These are phyloP conservation scores for Enteromius paludinosus DNA, from an alignment of 2,797 vertebrate species.

Conservation along the genomic window DNA sequence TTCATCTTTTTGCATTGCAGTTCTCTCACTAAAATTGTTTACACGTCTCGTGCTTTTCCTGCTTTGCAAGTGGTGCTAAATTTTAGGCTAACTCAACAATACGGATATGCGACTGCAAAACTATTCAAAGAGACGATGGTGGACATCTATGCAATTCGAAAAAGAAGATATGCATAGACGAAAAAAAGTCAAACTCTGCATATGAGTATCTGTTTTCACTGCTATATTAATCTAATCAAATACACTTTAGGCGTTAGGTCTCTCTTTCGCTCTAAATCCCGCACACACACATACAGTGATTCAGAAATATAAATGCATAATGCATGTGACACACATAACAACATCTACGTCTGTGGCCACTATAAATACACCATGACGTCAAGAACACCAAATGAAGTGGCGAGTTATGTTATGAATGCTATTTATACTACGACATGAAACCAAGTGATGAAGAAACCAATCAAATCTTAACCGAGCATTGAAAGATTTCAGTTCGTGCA, in stretches of 20 bases:
- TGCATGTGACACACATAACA: constrained; percentile 11
- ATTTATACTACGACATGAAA: constrained; percentile 13
- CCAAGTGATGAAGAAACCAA: not conserved
- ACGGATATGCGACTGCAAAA: not conserved
- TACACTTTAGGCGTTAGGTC: not conserved
- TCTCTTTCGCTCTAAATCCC: not conserved
- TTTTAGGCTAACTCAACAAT: not conserved
- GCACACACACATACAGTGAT: not conserved
- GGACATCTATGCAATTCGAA: not conserved
- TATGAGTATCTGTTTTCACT: too few relatives aligned
- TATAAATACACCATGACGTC: constrained; percentile 42
- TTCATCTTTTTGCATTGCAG: not conserved
- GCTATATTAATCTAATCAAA: not conserved
- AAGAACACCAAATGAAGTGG: constrained; percentile 3
- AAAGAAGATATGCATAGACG: not conserved
- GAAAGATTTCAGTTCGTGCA: not conserved
- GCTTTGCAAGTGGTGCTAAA: not conserved
- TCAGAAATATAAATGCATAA: not conserved
- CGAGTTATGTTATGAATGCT: constrained; percentile 34
- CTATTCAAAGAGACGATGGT: not conserved
- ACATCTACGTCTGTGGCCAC: constrained; percentile 19
- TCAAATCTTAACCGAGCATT: not conserved
- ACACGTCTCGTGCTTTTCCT: not conserved
- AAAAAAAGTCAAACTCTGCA: too few relatives aligned
- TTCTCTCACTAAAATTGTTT: not conserved